A percentile compares a stretch with the other conserved stretches of the same genome.
These are phyloP conservation scores for Stenurella melanura DNA, from an alignment of 2,888 invertebrate species.

Conservation along the genomic window DNA sequence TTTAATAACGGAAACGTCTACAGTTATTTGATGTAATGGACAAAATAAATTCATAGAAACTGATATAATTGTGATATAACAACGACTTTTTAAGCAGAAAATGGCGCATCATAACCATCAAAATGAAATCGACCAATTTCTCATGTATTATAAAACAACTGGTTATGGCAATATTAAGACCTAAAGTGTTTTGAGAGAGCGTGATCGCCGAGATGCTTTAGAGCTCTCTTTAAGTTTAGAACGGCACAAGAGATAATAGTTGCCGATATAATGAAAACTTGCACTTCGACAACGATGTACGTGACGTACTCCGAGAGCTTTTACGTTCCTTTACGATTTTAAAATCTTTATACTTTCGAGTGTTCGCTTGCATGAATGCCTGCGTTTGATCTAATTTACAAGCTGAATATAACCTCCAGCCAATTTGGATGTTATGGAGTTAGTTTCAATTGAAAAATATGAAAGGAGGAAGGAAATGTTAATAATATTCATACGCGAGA, in stretches of 20 bases:
- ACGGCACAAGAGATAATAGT: slow-evolving; percentile 35
- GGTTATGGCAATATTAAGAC: slow-evolving; percentile 27
- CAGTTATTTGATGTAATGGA: no score
- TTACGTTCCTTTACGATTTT: slow-evolving; percentile 19
- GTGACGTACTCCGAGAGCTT: slow-evolving; percentile 38
- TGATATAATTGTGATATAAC: background rate
- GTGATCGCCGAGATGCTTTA: slow-evolving; percentile 14
- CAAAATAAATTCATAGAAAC: no score
- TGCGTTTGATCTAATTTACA: slow-evolving; percentile 1
- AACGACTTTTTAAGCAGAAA: background rate
- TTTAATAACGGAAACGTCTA: no score
- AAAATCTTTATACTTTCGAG: slow-evolving; percentile 25
- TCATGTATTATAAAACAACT: slow-evolving; percentile 21
- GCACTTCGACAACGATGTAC: slow-evolving; percentile 39
- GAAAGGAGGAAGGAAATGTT: background rate
- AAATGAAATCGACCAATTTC: background rate
- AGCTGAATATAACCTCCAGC: background rate
- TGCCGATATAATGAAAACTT: slow-evolving; percentile 43
- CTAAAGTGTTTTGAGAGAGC: slow-evolving; percentile 16
- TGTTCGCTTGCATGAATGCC: slow-evolving; percentile 1
- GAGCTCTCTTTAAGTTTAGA: slow-evolving; percentile 26
- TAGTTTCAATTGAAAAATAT: background rate
- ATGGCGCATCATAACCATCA: background rate
- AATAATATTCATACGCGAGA: no score
- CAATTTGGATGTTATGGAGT: background rate